Conservation (phyloP, 2,888 invertebrate genomes). For the Phortica magna region DNA sequence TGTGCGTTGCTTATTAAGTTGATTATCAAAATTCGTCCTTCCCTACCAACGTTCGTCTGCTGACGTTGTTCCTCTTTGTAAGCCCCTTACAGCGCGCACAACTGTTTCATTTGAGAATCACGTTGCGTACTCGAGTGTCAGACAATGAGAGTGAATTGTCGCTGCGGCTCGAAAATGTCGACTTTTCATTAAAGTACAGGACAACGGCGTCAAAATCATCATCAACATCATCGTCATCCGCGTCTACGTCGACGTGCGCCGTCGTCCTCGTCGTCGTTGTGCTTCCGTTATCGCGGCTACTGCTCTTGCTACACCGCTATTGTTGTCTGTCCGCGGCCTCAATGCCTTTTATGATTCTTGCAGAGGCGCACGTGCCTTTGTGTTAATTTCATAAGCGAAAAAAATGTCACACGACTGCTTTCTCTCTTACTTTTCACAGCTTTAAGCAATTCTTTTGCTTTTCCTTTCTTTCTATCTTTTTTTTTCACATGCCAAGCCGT, state of each 20-base stretch:
- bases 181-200: slow-evolving; percentile 23
- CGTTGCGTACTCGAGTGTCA: slow-evolving; percentile 56
- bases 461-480: neutral
- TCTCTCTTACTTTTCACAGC: slow-evolving; percentile 4
- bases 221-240: slow-evolving; percentile 20
- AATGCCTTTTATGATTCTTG: slow-evolving; percentile 12
- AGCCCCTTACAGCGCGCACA: neutral
- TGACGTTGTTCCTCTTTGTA: neutral
- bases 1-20: slow-evolving; percentile 44
- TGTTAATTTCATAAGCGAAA: slow-evolving; percentile 29
- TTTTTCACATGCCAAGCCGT: neutral
- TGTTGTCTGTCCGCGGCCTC: neutral
- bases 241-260: neutral
- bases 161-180: slow-evolving; percentile 30
- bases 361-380: slow-evolving; percentile 24
- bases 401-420: slow-evolving; percentile 4
- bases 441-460: slow-evolving; percentile 8
- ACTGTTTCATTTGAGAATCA: slow-evolving; percentile 35
- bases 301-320: neutral
- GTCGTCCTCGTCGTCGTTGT: neutral
- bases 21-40: slow-evolving; percentile 42
- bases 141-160: slow-evolving; percentile 56
- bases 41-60: neutral
- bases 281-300: slow-evolving; percentile 10
- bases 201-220: slow-evolving; percentile 15